Base-by-base conservation (phyloP, 2,888 invertebrate genomes). In the Phania funesta region DNA sequence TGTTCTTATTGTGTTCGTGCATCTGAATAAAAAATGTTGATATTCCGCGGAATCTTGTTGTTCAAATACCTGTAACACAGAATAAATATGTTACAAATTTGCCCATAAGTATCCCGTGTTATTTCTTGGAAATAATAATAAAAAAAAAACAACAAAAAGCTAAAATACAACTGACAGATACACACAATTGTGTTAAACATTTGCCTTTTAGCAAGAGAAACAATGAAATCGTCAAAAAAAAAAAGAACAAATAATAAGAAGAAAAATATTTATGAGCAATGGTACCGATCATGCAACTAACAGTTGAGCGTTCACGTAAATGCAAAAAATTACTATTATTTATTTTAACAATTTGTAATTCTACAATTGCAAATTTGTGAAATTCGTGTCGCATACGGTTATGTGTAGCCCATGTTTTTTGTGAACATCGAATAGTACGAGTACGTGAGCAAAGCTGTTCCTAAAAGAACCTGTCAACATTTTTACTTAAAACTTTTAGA, bases 161-260 rank as follows among this genome's bases (percentile, higher is more conserved):
- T 22, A 20, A 52, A 7, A 35, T n/a, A 16, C 0, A 50, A 50
- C 5, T 16, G 41, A 52, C 38, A 54, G 64, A 52, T 44, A 74
- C 58, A 71, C 48, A 35, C 60, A 62, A 62, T 76, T 76, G 76
- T 76, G 46, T 65, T 62, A 71, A 71, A 65, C 71, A 70, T 71
- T 76, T 76, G 44, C 58, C 54, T 46, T 65, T 38, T 16, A 20
- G 32, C 52, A 32, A 58, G 26, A 46, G 38, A 29, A 64, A 77
- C 58, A 67, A 76, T 76, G 68, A 76, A 76, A 76, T 60, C 60
- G 68, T 76, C 76, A 68, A 52, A 76, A 64, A 35, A 44, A 52
- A 44, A 18, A 32, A 38, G 8, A 60, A 60, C 50, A 50, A 58
- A n/a, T n/a, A 16, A 44, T 5, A 18, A 44, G 50, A 29, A 54